Base-by-base conservation (phyloP, 2,888 invertebrate species). In the Polyommatus icarus region DNA sequence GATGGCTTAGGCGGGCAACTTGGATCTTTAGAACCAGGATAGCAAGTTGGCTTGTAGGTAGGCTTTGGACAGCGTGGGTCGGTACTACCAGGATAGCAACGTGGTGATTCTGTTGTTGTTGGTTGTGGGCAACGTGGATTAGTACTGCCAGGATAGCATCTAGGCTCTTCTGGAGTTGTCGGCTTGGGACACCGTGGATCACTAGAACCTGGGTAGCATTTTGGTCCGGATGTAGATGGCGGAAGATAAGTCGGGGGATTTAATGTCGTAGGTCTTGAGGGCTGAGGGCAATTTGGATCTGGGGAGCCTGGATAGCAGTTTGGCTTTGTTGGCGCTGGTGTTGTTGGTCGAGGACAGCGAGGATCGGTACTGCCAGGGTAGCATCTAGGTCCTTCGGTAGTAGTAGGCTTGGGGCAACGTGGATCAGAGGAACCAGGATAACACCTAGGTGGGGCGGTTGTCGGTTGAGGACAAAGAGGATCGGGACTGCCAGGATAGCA, bases 291-390 rank as follows among this genome's bases (percentile, higher is more conserved):
- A 0, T 79, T 78, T 3, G 87, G 85, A 81, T 83, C 80, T 80
- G 83, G 86, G 3, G 82, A 83, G 32, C 91, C 91, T 5, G 91
- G 91, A 80, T 80, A 87, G 72, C 88, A 87, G 0, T 61, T 76
- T 0, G 83, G 84, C n/a, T 32, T 72, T 4, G 40, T 40, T 6
- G 83, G 79, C 3, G 78, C 80, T 6, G 83, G 83, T 6, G 85
- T 83, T 2, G 85, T 83, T 1, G 85, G 83, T 46, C 79, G 81
- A 0, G 88, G 88, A 79, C 90, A 91, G 54, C 87, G 83, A 0
- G 88, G 86, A 82, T 91, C 90, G 6, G 81, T 83, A 8, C 85
- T 87, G 46, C 90, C 90, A 12, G 90, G 91, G 79, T 79, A 87
- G 61, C 87, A 87, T 3, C 73, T 80, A 10, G 83, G 87, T 84